A percentile compares a stretch with the other conserved stretches of the same genome.
Conservation (phyloP, 2,113 vertebrate species). For the Sylvietta virens region DNA sequence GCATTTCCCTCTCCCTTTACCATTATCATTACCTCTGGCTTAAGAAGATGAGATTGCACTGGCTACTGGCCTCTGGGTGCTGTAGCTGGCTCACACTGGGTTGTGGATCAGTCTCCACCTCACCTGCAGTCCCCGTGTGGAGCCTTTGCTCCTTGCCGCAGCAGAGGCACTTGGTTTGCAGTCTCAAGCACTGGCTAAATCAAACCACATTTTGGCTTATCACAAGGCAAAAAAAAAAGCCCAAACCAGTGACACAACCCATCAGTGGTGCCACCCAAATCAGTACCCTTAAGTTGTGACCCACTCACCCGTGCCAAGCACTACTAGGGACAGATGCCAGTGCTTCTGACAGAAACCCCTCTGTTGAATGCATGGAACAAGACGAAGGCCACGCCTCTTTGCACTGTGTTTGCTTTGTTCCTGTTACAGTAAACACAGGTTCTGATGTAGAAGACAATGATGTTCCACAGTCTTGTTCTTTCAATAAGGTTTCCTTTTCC, state of each 20-base stretch:
- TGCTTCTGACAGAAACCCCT: neutral
- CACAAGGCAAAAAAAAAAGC: neutral
- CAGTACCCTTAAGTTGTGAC: neutral
- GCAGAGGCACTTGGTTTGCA: neutral
- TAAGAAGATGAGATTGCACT: neutral
- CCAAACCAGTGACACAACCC: neutral
- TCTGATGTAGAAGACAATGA: neutral
- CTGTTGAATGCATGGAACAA: neutral
- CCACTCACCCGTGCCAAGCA: neutral
- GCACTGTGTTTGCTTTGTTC: slow-evolving; percentile 26
- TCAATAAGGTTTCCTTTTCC: slow-evolving; percentile 1
- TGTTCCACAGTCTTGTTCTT: slow-evolving; percentile 12
- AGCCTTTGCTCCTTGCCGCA: neutral
- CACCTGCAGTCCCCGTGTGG: fast-evolving
- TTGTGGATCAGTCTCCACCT: neutral
- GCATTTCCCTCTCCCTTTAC: neutral
- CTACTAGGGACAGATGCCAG: neutral
- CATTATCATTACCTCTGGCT: neutral
- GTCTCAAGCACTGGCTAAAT: fast-evolving
- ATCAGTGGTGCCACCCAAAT: neutral
- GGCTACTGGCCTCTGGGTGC: neutral
- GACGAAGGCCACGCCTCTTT: neutral
- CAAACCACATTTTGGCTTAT: neutral
- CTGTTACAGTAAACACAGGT: slow-evolving; percentile 31
- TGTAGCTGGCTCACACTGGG: neutral